Conservation (phyloP, 1,140 invertebrate genomes). For the Carposina sasakii region DNA sequence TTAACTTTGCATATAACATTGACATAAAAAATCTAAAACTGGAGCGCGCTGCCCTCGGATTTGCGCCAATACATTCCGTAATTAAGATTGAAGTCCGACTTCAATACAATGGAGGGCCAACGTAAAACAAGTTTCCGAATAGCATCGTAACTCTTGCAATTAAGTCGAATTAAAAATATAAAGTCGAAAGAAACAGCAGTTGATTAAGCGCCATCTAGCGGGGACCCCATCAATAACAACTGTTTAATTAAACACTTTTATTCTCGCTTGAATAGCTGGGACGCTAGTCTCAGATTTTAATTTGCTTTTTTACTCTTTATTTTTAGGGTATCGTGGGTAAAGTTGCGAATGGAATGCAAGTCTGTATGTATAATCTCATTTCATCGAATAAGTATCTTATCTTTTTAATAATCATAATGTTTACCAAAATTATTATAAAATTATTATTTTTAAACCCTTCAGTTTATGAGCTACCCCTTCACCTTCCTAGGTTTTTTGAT, state of each 20-base stretch:
- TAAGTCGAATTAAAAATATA: conserved; percentile 66
- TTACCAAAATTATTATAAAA: no score
- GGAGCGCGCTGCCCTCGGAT: background rate
- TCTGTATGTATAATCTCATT: no score
- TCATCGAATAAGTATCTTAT: no score
- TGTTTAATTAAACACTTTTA: conserved; percentile 71
- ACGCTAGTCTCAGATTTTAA: conserved; percentile 54
- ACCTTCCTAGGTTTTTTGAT: no score
- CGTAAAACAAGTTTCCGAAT: conserved; percentile 28
- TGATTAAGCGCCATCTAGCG: conserved; percentile 69
- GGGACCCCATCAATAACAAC: conserved; percentile 67
- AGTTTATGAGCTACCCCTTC: no score
- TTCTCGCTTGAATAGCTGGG: conserved; percentile 49
- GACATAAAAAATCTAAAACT: no score
- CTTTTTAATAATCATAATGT: no score
- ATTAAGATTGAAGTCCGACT: conserved; percentile 34
- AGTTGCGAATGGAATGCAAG: no score
- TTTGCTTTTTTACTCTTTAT: conserved; percentile 52
- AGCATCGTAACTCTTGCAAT: conserved; percentile 52
- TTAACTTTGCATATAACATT: no score
- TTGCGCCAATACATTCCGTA: conserved; percentile 10
- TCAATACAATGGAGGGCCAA: conserved; percentile 36
- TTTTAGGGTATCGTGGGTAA: no score
- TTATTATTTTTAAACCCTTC: no score
- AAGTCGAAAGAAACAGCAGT: conserved; percentile 51